These are phyloP conservation scores for Drosophila sordidula DNA, from an alignment of 2,888 invertebrate genomes.

Conservation along the genomic window DNA sequence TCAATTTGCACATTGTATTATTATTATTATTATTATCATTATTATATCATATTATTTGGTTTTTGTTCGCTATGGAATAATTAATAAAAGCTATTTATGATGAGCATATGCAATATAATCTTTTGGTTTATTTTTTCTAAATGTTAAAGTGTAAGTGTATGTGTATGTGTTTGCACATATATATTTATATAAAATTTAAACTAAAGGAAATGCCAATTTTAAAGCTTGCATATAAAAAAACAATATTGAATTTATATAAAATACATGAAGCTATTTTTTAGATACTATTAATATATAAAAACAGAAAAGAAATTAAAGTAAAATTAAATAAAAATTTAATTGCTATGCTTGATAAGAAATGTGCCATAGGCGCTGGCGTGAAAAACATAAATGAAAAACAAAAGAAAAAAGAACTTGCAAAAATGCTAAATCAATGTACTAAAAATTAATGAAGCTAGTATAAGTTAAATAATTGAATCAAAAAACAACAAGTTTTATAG, in stretches of 20 bases:
- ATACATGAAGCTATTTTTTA: conserved; percentile 70
- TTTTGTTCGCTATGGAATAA: conserved; percentile 20
- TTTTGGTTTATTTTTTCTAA: conserved; percentile 9
- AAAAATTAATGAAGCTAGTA: conserved; percentile 45
- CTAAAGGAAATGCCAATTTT: conserved; percentile 77
- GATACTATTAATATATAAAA: conserved; percentile 70
- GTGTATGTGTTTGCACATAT: conserved; percentile 18
- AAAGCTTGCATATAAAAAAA: conserved; percentile 61
- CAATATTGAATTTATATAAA: conserved; percentile 56
- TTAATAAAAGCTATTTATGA: conserved; percentile 37
- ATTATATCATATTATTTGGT: conserved; percentile 2
- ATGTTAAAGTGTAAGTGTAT: conserved; percentile 14
- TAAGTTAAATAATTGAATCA: conserved; percentile 49
- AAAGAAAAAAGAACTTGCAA: conserved; percentile 37
- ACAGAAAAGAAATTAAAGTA: conserved; percentile 32
- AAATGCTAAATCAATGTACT: conserved; percentile 69
- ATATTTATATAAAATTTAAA: conserved; percentile 18
- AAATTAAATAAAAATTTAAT: conserved; percentile 28
- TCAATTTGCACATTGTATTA: conserved; percentile 7
- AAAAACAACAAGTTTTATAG: conserved; percentile 43
- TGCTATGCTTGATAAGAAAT: conserved; percentile 55
- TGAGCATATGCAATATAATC: conserved; percentile 11
- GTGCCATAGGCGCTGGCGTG: conserved; percentile 75
- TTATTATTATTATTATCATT: conserved; percentile 5
- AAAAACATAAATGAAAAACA: conserved; percentile 12